Evolutionary conservation across 2,797 vertebrate genomes (phyloP).

Genomic region (Sarcoramphus papa): DNA sequence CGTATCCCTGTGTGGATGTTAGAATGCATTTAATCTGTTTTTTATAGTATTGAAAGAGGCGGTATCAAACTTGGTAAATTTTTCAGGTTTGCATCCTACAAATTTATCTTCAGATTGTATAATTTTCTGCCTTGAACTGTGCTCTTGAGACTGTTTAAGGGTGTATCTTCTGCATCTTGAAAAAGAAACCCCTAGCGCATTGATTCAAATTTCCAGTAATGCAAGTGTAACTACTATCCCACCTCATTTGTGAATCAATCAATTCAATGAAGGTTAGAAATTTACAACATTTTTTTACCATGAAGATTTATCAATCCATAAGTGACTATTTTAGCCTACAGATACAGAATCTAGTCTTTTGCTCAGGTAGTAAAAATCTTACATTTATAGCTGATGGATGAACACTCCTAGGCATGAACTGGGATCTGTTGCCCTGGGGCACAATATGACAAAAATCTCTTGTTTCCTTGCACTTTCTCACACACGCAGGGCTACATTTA

Average conservation of each 20-base stretch:
- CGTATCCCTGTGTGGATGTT: not conserved
- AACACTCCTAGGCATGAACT: not conserved
- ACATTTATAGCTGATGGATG: accelerated
- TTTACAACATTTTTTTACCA: not conserved
- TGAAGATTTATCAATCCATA: not conserved
- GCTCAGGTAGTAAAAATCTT: not conserved
- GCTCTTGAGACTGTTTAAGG: not conserved
- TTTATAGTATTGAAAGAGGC: not conserved
- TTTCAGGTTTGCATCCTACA: not conserved
- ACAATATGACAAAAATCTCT: not conserved
- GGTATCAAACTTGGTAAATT: not conserved
- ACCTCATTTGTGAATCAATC: not conserved
- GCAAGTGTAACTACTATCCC: not conserved
- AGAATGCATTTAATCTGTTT: not conserved
- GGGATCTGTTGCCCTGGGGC: not conserved
- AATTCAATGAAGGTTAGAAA: not conserved
- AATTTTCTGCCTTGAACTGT: not conserved
- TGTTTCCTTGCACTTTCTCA: not conserved
- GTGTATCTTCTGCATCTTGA: not conserved
- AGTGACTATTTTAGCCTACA: not conserved
- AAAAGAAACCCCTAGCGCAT: accelerated
- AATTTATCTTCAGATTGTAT: not conserved
- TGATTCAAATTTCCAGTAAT: not conserved
- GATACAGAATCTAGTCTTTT: not conserved
- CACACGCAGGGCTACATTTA: not conserved